phyloP scores from a whole-genome alignment of 2,888 invertebrate species.

The Rhamphomyia laevipes region DNA sequence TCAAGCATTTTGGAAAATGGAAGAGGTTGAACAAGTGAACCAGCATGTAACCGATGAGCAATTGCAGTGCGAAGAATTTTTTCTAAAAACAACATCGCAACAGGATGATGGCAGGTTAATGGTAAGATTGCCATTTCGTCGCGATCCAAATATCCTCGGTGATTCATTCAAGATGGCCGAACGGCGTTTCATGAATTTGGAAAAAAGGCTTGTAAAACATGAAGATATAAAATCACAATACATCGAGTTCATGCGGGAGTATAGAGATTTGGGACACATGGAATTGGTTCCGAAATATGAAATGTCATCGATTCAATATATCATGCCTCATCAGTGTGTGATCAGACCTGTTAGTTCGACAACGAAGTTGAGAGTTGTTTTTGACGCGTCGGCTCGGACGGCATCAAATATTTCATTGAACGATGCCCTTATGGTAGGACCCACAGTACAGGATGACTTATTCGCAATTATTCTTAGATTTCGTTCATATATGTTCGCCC shows the following conservation, averaged over 20 bases:
- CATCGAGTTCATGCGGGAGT: background rate
- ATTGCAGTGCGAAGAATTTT: background rate
- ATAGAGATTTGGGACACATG: background rate
- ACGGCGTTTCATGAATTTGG: background rate
- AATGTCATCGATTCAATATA: too few relatives aligned
- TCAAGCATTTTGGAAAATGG: background rate
- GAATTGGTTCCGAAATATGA: too few relatives aligned
- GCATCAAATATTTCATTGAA: too few relatives aligned
- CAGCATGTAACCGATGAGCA: background rate
- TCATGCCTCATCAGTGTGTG: too few relatives aligned
- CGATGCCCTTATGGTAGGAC: background rate
- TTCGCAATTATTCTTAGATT: background rate
- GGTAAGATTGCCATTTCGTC: background rate
- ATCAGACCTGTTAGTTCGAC: too few relatives aligned
- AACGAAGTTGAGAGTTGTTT: too few relatives aligned
- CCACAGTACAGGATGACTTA: slow-evolving; percentile 4
- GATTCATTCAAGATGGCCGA: background rate
- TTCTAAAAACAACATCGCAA: background rate
- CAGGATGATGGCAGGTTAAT: background rate
- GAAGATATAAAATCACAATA: background rate
- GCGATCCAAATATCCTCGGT: background rate
- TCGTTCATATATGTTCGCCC: too few relatives aligned
- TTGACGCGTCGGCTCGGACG: too few relatives aligned
- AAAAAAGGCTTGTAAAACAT: too few relatives aligned
- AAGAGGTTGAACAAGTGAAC: background rate